Percentiles rank a stretch among this genome's conserved stretches.
Evolutionary conservation across 1,140 invertebrate species (phyloP).

Genomic region (Globodera ellingtonae): DNA sequence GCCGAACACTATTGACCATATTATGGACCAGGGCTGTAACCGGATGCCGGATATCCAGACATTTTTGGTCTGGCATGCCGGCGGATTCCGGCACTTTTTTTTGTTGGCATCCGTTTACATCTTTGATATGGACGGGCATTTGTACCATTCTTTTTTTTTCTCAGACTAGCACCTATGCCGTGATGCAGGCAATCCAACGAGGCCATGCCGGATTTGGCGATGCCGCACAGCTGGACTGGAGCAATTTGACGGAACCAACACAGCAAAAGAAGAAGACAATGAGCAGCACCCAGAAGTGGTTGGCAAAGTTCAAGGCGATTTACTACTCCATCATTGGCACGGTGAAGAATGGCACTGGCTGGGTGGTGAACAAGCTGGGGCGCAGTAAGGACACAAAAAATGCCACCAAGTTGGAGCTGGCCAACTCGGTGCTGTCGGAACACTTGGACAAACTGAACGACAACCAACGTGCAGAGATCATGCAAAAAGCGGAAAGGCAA

Average conservation of each 20-base stretch:
- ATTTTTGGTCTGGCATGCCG: too few species aligned
- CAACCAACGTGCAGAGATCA: not conserved
- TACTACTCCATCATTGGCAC: not conserved
- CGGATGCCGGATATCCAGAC: too few species aligned
- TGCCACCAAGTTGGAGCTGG: not conserved
- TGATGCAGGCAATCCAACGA: not conserved
- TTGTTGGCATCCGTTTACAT: too few species aligned
- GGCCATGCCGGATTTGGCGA: not conserved
- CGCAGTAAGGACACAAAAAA: not conserved
- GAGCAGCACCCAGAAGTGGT: not conserved
- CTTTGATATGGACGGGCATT: too few species aligned
- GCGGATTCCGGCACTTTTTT: too few species aligned
- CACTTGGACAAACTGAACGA: not conserved
- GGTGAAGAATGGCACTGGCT: not conserved
- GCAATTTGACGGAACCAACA: not conserved
- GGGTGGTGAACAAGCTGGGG: not conserved
- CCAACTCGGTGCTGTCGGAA: not conserved
- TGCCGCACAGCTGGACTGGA: not conserved
- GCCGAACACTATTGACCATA: too few species aligned
- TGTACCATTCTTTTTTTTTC: not conserved
- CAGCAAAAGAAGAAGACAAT: not conserved
- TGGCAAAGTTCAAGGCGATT: not conserved
- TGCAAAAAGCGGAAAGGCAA: not conserved
- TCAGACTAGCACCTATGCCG: not conserved
- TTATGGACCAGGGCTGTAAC: too few species aligned